These are phyloP conservation scores for Lutraria lutraria DNA, from an alignment of 2,888 invertebrate species.

Conservation along the genomic window DNA sequence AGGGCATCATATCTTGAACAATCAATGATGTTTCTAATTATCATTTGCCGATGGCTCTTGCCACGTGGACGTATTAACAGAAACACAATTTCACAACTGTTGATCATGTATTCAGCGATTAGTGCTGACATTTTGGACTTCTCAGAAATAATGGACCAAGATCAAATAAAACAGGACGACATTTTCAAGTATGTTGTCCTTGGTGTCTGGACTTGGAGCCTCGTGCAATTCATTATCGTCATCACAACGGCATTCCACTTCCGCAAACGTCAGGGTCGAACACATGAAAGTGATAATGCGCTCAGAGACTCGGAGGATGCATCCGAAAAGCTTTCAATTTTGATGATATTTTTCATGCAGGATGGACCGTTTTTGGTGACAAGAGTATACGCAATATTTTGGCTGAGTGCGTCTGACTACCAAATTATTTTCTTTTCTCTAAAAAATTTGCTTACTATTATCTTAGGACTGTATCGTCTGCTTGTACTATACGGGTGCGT, in stretches of 20 bases:
- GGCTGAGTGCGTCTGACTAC: conserved; percentile 44
- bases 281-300: not conserved
- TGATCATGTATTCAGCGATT: conserved; percentile 68
- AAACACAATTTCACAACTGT: conserved; percentile 62
- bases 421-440: conserved; percentile 64
- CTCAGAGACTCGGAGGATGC: conserved; percentile 39
- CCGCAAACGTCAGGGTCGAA: conserved; percentile 28
- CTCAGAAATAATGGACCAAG: conserved; percentile 59
- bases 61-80: conserved; percentile 67
- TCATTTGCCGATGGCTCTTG: conserved; percentile 67
- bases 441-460: conserved; percentile 61
- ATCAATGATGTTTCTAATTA: conserved; percentile 69
- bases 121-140: conserved; percentile 70
- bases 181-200: conserved; percentile 47
- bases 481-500: conserved; percentile 60
- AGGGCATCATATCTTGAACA: conserved; percentile 59
- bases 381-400: conserved; percentile 55
- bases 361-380: conserved; percentile 64
- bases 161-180: conserved; percentile 24
- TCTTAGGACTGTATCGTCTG: conserved; percentile 61
- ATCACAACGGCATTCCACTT: conserved; percentile 60
- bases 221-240: conserved; percentile 67
- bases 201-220: conserved; percentile 65
- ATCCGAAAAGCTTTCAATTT: conserved; percentile 60
- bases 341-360: conserved; percentile 71